These are phyloP conservation scores for Epirrhoe tristata DNA, from an alignment of 2,888 invertebrate genomes.

Conservation along the genomic window DNA sequence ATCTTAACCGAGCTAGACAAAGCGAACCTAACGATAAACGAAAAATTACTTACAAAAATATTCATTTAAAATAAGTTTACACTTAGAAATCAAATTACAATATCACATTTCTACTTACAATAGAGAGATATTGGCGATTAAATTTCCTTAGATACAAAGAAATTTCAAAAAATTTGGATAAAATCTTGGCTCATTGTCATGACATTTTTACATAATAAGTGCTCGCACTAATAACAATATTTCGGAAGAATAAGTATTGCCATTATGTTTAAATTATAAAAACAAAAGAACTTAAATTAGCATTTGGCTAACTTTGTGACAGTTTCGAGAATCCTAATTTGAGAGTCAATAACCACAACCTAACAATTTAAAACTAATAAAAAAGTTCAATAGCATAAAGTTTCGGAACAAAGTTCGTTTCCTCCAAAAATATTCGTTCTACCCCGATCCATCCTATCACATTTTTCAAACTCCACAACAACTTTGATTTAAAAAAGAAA, in stretches of 20 bases:
- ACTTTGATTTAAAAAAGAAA: constrained; percentile 66
- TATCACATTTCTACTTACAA: constrained; percentile 86
- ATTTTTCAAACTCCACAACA: constrained; percentile 62
- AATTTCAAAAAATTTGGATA: constrained; percentile 64
- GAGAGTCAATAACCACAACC: constrained; percentile 75
- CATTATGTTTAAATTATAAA: constrained; percentile 61
- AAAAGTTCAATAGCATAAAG: constrained; percentile 65
- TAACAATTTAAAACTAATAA: constrained; percentile 67
- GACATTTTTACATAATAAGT: constrained; percentile 69
- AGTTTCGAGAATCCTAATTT: constrained; percentile 57
- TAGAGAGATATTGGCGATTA: constrained; percentile 84
- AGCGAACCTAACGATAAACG: constrained; percentile 80
- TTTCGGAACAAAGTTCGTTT: constrained; percentile 65
- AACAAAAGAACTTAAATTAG: constrained; percentile 72
- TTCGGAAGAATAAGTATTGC: constrained; percentile 83
- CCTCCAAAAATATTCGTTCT: constrained; percentile 73
- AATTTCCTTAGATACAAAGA: constrained; percentile 63
- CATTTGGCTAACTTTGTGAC: constrained; percentile 81
- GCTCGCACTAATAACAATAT: constrained; percentile 69
- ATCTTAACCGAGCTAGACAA: constrained; percentile 81
- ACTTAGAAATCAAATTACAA: constrained; percentile 83
- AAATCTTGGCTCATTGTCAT: constrained; percentile 73
- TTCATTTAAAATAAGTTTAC: constrained; percentile 81
- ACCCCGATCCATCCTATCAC: constrained; percentile 73
- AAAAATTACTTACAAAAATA: constrained; percentile 83